phyloP scores from a whole-genome alignment of 2,888 invertebrate genomes.

The Rhogogaster chlorosoma region DNA sequence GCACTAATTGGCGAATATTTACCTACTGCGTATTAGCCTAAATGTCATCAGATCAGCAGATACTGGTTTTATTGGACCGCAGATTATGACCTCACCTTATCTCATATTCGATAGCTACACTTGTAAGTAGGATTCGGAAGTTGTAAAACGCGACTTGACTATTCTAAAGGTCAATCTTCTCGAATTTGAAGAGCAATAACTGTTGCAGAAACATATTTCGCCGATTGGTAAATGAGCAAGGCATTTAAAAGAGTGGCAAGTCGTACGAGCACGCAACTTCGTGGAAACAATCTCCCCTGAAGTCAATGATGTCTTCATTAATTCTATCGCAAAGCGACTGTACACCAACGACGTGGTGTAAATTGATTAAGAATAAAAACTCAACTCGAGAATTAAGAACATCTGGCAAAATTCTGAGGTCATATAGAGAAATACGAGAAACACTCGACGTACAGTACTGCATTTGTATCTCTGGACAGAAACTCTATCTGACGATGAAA shows the following conservation, averaged over 20 bases:
- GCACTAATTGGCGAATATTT: background rate
- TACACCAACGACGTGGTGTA: background rate
- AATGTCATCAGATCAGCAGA: background rate
- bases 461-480: constrained; percentile 16
- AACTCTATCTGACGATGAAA: background rate
- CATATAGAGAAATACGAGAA: constrained; percentile 6
- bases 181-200: background rate
- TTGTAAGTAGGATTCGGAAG: background rate
- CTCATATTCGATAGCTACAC: background rate
- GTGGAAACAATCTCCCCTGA: constrained; percentile 24
- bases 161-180: background rate
- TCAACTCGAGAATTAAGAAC: constrained; percentile 5
- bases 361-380: background rate
- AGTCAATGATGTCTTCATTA: background rate
- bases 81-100: constrained; percentile 11
- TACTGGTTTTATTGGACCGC: background rate
- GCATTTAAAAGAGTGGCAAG: constrained; percentile 15
- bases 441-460: constrained; percentile 6
- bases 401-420: constrained; percentile 21
- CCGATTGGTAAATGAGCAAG: background rate
- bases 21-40: background rate
- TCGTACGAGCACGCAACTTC: background rate
- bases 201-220: background rate
- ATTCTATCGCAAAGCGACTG: background rate
- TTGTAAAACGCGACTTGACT: background rate